These are phyloP conservation scores for Caenorhabditis sinica DNA, from an alignment of 2,888 invertebrate genomes.

Conservation along the genomic window DNA sequence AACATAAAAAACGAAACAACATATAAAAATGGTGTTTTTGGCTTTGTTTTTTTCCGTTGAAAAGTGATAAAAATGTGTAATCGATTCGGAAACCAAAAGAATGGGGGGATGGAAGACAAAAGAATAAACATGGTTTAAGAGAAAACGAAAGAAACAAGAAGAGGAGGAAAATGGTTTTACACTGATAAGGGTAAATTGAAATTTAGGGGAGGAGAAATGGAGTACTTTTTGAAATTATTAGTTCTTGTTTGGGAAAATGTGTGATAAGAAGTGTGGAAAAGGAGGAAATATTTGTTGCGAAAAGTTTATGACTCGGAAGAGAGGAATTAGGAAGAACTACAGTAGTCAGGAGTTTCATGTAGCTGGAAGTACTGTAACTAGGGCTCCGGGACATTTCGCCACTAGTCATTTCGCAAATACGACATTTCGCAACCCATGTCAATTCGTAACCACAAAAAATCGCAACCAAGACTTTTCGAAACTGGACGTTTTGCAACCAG, in stretches of 20 bases:
- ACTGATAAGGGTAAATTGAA: constrained; percentile 13
- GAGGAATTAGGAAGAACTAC: too few relatives aligned
- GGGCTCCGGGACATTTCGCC: too few relatives aligned
- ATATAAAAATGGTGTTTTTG: neutral
- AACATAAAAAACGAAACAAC: constrained; percentile 10
- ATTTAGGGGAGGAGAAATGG: neutral
- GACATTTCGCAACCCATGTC: too few relatives aligned
- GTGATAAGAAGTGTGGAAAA: neutral
- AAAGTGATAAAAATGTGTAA: constrained; percentile 42
- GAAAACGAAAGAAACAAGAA: neutral
- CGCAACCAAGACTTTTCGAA: too few relatives aligned
- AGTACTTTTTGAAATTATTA: neutral
- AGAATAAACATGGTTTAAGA: constrained; percentile 9
- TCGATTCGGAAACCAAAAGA: constrained; percentile 32
- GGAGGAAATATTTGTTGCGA: neutral
- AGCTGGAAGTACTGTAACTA: too few relatives aligned
- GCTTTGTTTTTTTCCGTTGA: constrained; percentile 9
- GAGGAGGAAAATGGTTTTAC: neutral
- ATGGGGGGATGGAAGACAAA: neutral
- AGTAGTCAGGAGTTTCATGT: too few relatives aligned
- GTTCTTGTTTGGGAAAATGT: neutral
- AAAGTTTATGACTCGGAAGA: too few relatives aligned
- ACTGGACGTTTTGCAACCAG: too few relatives aligned
- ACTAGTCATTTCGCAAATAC: too few relatives aligned
- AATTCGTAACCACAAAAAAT: too few relatives aligned